Evolutionary conservation across 2,113 vertebrate genomes (phyloP).

Genomic region (Corythornis vintsioides): DNA sequence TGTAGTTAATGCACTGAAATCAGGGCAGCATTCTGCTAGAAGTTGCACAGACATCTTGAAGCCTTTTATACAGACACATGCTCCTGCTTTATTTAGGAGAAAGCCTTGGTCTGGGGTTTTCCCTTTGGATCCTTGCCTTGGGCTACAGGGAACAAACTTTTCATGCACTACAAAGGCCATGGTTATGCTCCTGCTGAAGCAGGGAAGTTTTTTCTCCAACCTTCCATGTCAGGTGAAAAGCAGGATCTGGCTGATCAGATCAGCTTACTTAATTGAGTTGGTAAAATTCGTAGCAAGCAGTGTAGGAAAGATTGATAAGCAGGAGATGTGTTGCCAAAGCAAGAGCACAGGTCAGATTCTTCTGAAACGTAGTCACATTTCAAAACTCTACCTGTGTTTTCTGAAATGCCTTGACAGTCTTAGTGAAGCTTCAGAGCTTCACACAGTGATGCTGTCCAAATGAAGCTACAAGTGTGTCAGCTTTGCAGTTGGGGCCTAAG

Average conservation of each 20-base stretch:
- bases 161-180: accelerated
- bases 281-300: neutral
- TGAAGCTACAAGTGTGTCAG: neutral
- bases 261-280: neutral
- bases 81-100: neutral
- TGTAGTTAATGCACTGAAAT: neutral
- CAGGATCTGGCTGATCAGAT: neutral
- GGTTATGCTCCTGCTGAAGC: neutral
- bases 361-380: neutral
- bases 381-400: neutral
- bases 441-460: no score
- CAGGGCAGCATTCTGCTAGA: neutral
- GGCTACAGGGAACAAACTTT: neutral
- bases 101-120: neutral
- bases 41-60: neutral
- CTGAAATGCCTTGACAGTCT: neutral
- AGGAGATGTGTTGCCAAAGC: neutral
- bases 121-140: neutral
- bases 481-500: accelerated
- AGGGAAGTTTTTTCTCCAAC: neutral
- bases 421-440: neutral
- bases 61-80: neutral
- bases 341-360: neutral
- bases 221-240: neutral
- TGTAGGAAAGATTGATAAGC: neutral